Base-by-base conservation (phyloP, 2,888 invertebrate genomes). In the Chloroclystis v-ata region DNA sequence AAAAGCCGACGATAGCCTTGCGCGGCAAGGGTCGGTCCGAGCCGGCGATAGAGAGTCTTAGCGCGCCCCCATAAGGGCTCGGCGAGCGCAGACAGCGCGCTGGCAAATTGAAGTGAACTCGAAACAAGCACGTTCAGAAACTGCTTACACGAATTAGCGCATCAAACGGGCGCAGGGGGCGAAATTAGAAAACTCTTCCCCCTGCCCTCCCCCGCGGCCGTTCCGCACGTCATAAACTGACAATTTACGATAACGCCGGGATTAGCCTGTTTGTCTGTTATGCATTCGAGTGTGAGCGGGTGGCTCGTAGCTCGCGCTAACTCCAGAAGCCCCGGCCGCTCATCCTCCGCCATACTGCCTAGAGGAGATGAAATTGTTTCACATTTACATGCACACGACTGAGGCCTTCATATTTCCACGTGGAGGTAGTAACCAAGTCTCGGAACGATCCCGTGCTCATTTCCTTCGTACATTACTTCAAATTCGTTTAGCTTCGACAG, bases 171-270 rank as follows among this genome's bases (percentile, higher is more conserved):
- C 78, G 80, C 73, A 75, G 78, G 78, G 82, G 84, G 81, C 77
- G 78, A 84, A 87, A 85, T 86, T 85, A 84, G 85, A 85, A 85
- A 85, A 82, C 79, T 82, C 79, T 67, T 66, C 72, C 72, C 61
- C 65, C 67, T 65, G 60, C 64, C 60, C 60, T 65, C 52, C 54
- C 64, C 63, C 76, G 67, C 76, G 71, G 70, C 79, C 88, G 81
- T 85, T 87, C 84, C 78, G 86, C 87, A 89, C 88, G 88, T 89
- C 89, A 88, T 89, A 89, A 89, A 88, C 86, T 88, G 87, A 88
- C 88, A 85, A 89, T 89, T 89, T 89, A 89, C 88, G 89, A 87
- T 89, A 87, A 86, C 84, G 80, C 75, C 75, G 78, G 88, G 88
- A 88, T 89, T 88, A 88, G 87, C 86, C 69, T 82, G 85, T 86